Base-by-base conservation (phyloP, 2,888 invertebrate genomes). In the Eupelmus urozonus region DNA sequence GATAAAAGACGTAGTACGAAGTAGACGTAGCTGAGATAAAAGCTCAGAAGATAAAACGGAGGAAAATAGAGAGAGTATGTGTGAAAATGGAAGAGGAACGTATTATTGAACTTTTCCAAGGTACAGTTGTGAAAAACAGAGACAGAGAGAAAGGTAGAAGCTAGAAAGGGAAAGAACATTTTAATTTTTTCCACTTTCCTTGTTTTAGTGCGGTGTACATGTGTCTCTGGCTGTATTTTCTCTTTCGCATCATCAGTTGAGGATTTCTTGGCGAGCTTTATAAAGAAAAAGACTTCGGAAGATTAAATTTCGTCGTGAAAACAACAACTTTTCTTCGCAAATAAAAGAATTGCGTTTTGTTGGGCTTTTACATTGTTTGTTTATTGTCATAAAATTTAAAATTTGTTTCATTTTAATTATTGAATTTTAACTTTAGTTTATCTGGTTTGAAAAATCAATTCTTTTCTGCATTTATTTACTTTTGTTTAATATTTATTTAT, bases 101-200 rank as follows among this genome's bases (percentile, higher is more conserved):
- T 16, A 40, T 57, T 55, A 69, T 55, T 40, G 55, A 69, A 60
- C 29, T 49, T 29, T 34, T 70, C 60, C n/a, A 40, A 40, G 25
- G 23, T 25, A 27, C 2, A 29, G 63, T 29, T 65, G 49, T 5
- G 29, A 59, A 59, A 27, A 45, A 25, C n/a, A 59, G 29, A 29
- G n/a, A n/a, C n/a, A n/a, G n/a, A n/a, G n/a, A n/a, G n/a, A n/a
- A n/a, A n/a, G 45, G 13, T 27, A 53, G 20, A 45, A 45, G 45
- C 16, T 27, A 53, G 20, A 45, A 45, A 20, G 20, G n/a, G 27
- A 59, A 70, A 45, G 34, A 60, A 59, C 59, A 49, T 60, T 70
- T 70, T 60, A 70, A 70, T 70, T 70, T 60, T 70, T 69, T 20
- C 69, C n/a, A 9, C 4, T 49, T 69, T 49, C 13, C n/a, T 49